Evolutionary conservation across 2,797 vertebrate genomes (phyloP), one percentile per base, ranked within the genome.

Genomic region (Myotis daubentonii): DNA sequence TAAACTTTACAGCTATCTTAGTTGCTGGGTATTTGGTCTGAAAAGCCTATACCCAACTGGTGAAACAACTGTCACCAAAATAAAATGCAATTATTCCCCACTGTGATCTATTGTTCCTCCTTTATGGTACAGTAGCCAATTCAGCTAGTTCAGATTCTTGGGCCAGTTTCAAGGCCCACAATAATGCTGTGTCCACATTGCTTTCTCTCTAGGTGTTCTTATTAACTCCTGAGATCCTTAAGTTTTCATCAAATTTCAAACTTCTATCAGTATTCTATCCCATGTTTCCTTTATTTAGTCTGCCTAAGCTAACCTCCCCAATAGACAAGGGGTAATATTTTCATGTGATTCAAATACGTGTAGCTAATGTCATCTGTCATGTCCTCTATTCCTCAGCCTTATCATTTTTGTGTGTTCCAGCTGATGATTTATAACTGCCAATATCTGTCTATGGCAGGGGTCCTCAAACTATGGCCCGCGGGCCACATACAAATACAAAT

Each of bases 171-270:
- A 44, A 83, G 41, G n/a, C 38, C 74, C 8, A 51, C 36, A 11
- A 66, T 76, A 33, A 19, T 41, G 33, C 65, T 53, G 28, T 70
- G 10, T 84, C 3, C 1, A 23, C 6, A 41, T 83, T 89, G n/a
- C 28, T 94, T 93, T 94, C 28, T 89, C 15, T 92, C 17, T 33
- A 79, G 33, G 12, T 95, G 23, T 89, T 71, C 68, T 72, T 83
- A 82, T 16, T 12, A 25, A 30, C 28, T 86, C 49, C 62, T 51
- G 36, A 92, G 78, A 65, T 92, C 49, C 76, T 88, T 33, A 71
- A 89, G 71, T 90, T 93, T n/a, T 57, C 41, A 65, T 81, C 25
- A 89, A 57, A 83, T 83, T 89, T 93, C 62, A 95, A 44, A 57
- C 3, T 89, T 88, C 12, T 38, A 10, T 78, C 33, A 71, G 25